Percentiles rank a stretch among this genome's conserved stretches.
These are phyloP conservation scores for Selenia dentaria DNA, from an alignment of 2,888 invertebrate genomes.

Conservation along the genomic window DNA sequence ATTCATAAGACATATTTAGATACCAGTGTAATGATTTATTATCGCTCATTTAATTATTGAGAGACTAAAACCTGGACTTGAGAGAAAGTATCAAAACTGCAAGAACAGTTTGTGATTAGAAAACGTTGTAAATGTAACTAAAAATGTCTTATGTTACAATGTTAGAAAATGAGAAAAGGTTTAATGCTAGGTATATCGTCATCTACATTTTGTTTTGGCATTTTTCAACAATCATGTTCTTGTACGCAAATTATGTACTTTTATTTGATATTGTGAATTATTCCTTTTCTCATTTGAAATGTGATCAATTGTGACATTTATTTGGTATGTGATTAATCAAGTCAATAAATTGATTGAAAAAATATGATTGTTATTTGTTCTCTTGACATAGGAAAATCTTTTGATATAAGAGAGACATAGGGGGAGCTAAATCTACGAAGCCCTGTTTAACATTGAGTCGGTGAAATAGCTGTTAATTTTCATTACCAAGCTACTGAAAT, in stretches of 20 bases:
- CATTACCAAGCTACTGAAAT: too few relatives aligned
- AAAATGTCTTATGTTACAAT: constrained; percentile 26
- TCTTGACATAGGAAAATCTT: too few relatives aligned
- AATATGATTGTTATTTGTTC: too few relatives aligned
- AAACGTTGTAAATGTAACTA: constrained; percentile 5
- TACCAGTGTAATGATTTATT: neutral
- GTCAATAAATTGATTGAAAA: constrained; percentile 57
- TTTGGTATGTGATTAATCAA: constrained; percentile 50
- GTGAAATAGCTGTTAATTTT: too few relatives aligned
- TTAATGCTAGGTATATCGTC: constrained; percentile 25
- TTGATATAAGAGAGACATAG: too few relatives aligned
- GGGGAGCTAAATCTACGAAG: too few relatives aligned
- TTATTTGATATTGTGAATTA: constrained; percentile 21
- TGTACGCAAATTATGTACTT: neutral
- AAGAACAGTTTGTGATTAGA: neutral
- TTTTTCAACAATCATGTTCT: too few relatives aligned
- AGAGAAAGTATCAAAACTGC: neutral
- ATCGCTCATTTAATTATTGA: neutral
- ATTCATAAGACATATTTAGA: constrained; percentile 17
- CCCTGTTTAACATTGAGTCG: too few relatives aligned
- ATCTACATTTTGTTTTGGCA: neutral
- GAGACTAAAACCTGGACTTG: too few relatives aligned
- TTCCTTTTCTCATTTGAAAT: constrained; percentile 69
- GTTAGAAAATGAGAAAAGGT: constrained; percentile 65
- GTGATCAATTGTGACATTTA: constrained; percentile 48